Evolutionary conservation across 2,888 invertebrate genomes (phyloP).

Genomic region (Rhodophaea formosa): DNA sequence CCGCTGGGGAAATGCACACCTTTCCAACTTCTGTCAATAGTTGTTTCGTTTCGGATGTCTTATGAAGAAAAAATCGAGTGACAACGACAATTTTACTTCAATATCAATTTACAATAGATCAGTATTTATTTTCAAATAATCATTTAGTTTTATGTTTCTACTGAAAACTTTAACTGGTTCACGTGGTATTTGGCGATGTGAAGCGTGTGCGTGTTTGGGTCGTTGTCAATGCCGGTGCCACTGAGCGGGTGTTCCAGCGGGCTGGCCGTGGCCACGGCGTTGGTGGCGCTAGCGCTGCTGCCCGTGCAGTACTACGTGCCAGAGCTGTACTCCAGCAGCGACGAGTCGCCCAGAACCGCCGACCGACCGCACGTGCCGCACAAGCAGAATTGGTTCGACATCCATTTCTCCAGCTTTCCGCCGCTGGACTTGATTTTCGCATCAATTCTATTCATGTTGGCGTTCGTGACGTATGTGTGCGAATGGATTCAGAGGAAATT

Average conservation of each 20-base stretch:
- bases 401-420: constrained; percentile 37
- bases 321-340: constrained; percentile 38
- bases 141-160: constrained; percentile 29
- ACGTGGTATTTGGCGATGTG: constrained; percentile 26
- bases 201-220: constrained; percentile 23
- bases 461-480: constrained; percentile 50
- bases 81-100: constrained; percentile 25
- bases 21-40: constrained; percentile 1
- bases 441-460: constrained; percentile 42
- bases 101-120: constrained; percentile 17
- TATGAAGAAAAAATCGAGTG: constrained; percentile 33
- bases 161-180: constrained; percentile 24
- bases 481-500: constrained; percentile 69
- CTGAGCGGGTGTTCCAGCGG: constrained; percentile 54
- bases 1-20: too few species aligned
- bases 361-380: constrained; percentile 25
- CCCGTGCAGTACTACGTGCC: constrained; percentile 62
- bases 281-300: constrained; percentile 53
- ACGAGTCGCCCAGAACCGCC: constrained; percentile 31
- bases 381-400: constrained; percentile 33
- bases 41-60: background rate
- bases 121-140: constrained; percentile 28
- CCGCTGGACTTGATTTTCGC: constrained; percentile 56
- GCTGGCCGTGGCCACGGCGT: constrained; percentile 46
- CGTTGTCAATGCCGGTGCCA: constrained; percentile 45